Percentiles rank a stretch among this genome's conserved stretches.
These are phyloP conservation scores for Drosophila kohkoa DNA, from an alignment of 1,140 invertebrate genomes.

Conservation along the genomic window DNA sequence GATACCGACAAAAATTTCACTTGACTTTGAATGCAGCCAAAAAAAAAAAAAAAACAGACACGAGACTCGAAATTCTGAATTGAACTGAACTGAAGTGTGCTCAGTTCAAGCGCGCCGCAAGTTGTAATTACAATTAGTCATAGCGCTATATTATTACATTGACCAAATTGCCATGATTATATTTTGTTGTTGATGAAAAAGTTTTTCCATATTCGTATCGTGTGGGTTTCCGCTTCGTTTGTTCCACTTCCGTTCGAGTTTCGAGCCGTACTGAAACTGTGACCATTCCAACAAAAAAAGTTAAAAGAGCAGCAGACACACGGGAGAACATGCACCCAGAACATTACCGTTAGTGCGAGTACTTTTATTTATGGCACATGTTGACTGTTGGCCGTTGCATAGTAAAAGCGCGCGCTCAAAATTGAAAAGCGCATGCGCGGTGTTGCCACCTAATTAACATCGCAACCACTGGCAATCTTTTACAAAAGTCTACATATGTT, in stretches of 20 bases:
- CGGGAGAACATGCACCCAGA: slow-evolving; percentile 52
- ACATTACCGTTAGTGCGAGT: slow-evolving; percentile 64
- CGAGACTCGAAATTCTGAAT: not conserved
- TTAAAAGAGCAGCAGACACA: slow-evolving; percentile 43
- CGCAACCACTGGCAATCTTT: slow-evolving; percentile 2
- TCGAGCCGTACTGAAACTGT: slow-evolving; percentile 70
- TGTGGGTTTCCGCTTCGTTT: slow-evolving; percentile 79
- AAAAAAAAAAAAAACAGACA: not conserved
- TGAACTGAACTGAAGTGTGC: slow-evolving; percentile 6
- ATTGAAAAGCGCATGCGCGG: slow-evolving; percentile 57
- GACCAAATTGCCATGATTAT: slow-evolving; percentile 58
- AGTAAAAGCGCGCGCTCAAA: slow-evolving; percentile 31
- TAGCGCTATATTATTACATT: slow-evolving; percentile 49
- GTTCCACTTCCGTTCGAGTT: slow-evolving; percentile 77
- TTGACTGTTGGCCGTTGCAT: slow-evolving; percentile 63
- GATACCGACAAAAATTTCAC: slow-evolving; percentile 49
- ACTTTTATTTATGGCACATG: slow-evolving; percentile 76
- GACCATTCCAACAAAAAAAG: slow-evolving; percentile 14
- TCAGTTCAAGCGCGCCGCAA: slow-evolving; percentile 17
- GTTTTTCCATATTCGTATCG: slow-evolving; percentile 74
- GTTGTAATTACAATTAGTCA: slow-evolving; percentile 65
- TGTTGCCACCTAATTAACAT: slow-evolving; percentile 19
- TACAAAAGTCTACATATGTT: slow-evolving; percentile 3
- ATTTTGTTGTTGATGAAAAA: slow-evolving; percentile 56
- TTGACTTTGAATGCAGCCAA: not conserved